phyloP scores from a whole-genome alignment of 2,888 invertebrate genomes.

The Amblyjoppa fuscipennis region DNA sequence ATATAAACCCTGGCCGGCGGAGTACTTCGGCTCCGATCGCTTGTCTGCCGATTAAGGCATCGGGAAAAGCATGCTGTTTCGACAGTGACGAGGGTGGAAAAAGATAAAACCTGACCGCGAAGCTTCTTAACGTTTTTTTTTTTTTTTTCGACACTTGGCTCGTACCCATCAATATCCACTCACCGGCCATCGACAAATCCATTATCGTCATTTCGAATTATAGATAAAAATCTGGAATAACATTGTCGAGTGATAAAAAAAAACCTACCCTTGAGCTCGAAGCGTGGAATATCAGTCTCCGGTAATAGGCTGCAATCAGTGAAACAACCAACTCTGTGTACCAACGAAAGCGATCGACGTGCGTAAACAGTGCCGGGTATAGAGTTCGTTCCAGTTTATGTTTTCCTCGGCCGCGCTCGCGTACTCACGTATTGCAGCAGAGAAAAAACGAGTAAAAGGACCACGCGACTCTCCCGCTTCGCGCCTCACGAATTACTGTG shows the following conservation, averaged over 20 bases:
- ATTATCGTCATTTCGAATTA: neutral
- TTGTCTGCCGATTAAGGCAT: conserved; percentile 20
- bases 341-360: neutral
- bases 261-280: conserved; percentile 10
- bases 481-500: conserved; percentile 82
- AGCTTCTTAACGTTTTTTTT: neutral
- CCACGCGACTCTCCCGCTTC: conserved; percentile 76
- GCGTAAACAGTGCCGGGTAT: conserved; percentile 5
- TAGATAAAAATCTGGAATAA: neutral
- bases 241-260: neutral
- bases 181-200: neutral
- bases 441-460: conserved; percentile 54
- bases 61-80: conserved; percentile 23
- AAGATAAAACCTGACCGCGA: neutral
- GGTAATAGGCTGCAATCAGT: neutral
- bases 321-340: neutral
- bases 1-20: neutral
- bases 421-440: neutral
- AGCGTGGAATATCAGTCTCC: conserved; percentile 10
- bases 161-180: conserved; percentile 4
- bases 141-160: neutral
- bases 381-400: neutral
- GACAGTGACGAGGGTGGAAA: conserved; percentile 17
- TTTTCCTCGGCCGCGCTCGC: neutral
- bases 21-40: neutral